Conservation (phyloP, 2,113 vertebrate species). For the Sminthopsis crassicaudata region DNA sequence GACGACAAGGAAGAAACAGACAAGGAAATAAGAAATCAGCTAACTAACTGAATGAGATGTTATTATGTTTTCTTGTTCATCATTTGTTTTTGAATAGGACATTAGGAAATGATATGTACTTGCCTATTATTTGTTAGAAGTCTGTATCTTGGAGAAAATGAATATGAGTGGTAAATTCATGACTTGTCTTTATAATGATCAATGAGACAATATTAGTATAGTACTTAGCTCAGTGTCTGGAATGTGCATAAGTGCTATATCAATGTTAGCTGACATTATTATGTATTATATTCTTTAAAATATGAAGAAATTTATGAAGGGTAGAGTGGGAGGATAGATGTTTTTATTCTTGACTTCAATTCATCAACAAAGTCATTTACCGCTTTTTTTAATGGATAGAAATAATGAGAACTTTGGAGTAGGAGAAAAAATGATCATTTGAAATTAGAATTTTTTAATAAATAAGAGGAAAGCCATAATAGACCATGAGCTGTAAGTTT, state of each 20-base stretch:
- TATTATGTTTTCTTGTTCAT: background rate
- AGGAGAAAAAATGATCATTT: background rate
- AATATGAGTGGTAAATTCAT: background rate
- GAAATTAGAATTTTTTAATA: background rate
- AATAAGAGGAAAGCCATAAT: background rate
- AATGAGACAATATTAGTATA: background rate
- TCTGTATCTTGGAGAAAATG: background rate
- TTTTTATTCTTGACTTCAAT: background rate
- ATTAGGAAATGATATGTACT: background rate
- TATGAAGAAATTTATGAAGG: background rate
- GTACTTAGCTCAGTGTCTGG: background rate
- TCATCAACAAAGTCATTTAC: background rate
- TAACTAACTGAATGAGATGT: background rate
- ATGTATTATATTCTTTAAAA: background rate
- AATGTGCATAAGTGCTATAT: background rate
- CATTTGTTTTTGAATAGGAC: background rate
- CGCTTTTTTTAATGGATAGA: background rate
- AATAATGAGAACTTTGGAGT: background rate
- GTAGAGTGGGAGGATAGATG: background rate
- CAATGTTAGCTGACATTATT: background rate
- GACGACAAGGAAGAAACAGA: background rate
- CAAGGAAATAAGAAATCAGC: background rate
- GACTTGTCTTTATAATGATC: background rate
- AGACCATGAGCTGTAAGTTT: background rate
- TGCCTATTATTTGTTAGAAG: background rate